Conservation (phyloP, 1,140 invertebrate genomes). For the Halictus rubicundus region DNA sequence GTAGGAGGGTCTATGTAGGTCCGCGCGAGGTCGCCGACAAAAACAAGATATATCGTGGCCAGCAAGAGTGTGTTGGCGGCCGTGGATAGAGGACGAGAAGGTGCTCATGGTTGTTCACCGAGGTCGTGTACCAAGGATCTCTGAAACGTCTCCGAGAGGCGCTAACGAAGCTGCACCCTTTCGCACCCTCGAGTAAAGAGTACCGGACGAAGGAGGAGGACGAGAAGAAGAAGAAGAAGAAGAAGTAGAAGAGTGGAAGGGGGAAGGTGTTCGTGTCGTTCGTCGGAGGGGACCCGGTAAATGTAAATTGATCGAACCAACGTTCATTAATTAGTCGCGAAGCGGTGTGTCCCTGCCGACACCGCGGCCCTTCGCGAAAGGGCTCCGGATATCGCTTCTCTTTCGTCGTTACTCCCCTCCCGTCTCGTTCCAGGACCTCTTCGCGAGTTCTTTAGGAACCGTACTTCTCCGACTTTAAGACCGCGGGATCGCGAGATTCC, state of each 20-base stretch:
- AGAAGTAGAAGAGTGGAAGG: neutral
- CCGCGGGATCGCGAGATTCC: too few relatives aligned
- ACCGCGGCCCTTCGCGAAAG: neutral
- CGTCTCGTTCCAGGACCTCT: neutral
- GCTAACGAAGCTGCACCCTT: slow-evolving; percentile 65
- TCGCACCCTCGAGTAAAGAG: slow-evolving; percentile 27
- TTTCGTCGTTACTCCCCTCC: slow-evolving; percentile 29
- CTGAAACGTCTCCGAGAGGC: slow-evolving; percentile 41
- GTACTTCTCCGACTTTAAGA: neutral
- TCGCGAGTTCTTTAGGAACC: slow-evolving; percentile 10
- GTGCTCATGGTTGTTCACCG: slow-evolving; percentile 9
- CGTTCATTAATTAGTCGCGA: slow-evolving; percentile 71
- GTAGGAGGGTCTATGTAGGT: neutral
- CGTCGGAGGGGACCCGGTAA: slow-evolving; percentile 50
- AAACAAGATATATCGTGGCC: slow-evolving; percentile 6
- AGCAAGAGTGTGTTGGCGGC: neutral
- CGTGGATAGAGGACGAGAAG: neutral
- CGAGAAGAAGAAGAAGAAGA: too few relatives aligned
- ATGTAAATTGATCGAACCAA: slow-evolving; percentile 70
- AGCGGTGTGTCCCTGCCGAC: slow-evolving; percentile 49
- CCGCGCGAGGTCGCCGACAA: neutral
- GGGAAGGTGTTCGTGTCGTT: slow-evolving; percentile 34
- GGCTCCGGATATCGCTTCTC: neutral
- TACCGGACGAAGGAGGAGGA: neutral
- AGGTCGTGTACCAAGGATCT: slow-evolving; percentile 39